Evolutionary conservation across 2,113 vertebrate species (phyloP).

Genomic region (Heloderma charlesbogerti): DNA sequence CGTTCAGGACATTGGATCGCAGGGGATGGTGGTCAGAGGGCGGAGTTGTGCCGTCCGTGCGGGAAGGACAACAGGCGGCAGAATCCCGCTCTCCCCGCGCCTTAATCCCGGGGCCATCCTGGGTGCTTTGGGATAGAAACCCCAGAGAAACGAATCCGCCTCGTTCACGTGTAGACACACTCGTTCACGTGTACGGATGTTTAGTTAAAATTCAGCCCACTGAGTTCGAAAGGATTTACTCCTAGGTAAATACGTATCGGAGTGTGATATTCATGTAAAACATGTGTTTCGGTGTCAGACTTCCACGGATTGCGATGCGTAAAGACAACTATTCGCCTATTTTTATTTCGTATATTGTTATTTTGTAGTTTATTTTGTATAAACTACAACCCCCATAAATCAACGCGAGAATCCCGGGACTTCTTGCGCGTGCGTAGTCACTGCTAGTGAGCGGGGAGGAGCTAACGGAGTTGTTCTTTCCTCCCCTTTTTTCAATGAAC

Average conservation of each 20-base stretch:
- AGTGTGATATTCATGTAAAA: not conserved
- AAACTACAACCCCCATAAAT: slow-evolving; percentile 52
- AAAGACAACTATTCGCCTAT: not conserved
- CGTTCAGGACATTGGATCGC: not conserved
- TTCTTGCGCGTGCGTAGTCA: not conserved
- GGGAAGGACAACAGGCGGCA: not conserved
- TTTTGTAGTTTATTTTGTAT: not conserved
- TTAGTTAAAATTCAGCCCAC: not conserved
- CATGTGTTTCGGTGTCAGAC: not conserved
- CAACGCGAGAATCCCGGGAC: not conserved
- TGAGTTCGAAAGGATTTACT: not conserved
- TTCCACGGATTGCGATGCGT: not conserved
- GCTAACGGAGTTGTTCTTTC: too few relatives aligned
- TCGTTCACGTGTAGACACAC: not conserved
- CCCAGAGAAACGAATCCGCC: not conserved
- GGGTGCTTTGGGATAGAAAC: not conserved
- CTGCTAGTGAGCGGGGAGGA: not conserved
- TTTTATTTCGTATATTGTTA: not conserved
- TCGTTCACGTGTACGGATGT: not conserved
- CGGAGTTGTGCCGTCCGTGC: too few relatives aligned
- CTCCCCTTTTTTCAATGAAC: not conserved
- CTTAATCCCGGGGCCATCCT: too few relatives aligned
- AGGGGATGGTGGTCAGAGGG: not conserved
- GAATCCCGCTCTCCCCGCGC: not conserved
- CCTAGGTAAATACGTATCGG: not conserved